Percentiles rank a stretch among this genome's conserved stretches.
These are phyloP conservation scores for Notiomystis cincta DNA, from an alignment of 2,113 vertebrate genomes.

Conservation along the genomic window DNA sequence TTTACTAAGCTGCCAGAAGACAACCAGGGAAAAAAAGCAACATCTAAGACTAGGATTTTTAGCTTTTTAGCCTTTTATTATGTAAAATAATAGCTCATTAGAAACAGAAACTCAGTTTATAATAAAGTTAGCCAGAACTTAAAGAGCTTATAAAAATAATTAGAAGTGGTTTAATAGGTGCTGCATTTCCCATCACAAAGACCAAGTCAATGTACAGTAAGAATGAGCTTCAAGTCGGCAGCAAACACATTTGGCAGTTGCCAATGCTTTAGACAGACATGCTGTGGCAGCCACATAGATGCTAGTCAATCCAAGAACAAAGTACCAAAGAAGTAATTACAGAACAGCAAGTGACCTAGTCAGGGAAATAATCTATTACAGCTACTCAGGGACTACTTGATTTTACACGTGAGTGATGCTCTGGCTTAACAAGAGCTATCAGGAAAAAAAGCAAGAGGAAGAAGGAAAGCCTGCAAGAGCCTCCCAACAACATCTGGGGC, in stretches of 20 bases:
- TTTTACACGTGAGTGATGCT: background rate
- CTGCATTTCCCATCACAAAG: background rate
- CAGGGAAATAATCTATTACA: background rate
- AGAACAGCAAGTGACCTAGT: background rate
- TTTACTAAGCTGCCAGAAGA: background rate
- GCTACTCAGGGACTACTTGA: background rate
- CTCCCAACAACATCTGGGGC: background rate
- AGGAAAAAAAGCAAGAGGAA: background rate
- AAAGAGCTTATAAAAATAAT: background rate
- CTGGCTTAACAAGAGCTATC: background rate
- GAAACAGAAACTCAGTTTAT: background rate
- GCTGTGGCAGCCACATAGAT: background rate
- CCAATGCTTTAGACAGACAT: background rate
- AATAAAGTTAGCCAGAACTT: background rate
- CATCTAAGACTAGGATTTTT: background rate
- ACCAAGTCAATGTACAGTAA: background rate
- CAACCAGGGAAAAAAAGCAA: background rate
- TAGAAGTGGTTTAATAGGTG: background rate
- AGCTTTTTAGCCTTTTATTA: background rate
- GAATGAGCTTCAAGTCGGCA: background rate
- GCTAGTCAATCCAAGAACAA: background rate
- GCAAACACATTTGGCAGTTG: background rate
- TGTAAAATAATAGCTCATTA: background rate
- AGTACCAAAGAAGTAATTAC: background rate
- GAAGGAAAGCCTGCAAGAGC: background rate